Evolutionary conservation across 2,113 vertebrate genomes (phyloP).

Genomic region (Romanogobio albipinnatus): DNA sequence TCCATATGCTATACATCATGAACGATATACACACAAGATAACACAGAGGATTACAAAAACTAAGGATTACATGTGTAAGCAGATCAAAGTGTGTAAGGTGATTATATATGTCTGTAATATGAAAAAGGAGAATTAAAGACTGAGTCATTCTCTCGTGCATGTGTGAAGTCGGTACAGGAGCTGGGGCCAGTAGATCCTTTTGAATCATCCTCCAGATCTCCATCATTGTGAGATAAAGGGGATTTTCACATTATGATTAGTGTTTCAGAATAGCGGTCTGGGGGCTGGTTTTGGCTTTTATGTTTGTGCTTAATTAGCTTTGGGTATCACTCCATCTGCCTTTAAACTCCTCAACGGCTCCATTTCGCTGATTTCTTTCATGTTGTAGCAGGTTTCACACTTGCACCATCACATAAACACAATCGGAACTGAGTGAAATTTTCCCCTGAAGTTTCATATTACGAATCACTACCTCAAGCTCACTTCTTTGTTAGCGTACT

Average conservation of each 20-base stretch:
- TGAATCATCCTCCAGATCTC: constrained; percentile 57
- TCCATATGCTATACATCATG: not conserved
- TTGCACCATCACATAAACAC: constrained; percentile 6
- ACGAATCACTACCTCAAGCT: not conserved
- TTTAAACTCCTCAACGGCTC: not conserved
- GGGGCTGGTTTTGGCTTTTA: constrained; percentile 26
- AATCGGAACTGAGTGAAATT: not conserved
- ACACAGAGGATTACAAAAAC: constrained; percentile 58
- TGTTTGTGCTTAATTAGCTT: constrained; percentile 49
- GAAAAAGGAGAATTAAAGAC: constrained; percentile 55
- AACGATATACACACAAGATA: not conserved
- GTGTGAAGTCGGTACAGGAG: not conserved
- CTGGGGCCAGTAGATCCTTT: constrained; percentile 51
- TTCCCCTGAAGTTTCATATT: constrained; percentile 2
- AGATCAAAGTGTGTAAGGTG: constrained; percentile 61
- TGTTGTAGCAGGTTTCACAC: constrained; percentile 26
- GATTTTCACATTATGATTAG: constrained; percentile 55
- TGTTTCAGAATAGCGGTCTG: constrained; percentile 23
- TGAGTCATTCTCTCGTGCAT: constrained; percentile 18
- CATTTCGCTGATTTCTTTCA: constrained; percentile 20
- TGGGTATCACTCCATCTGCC: constrained; percentile 39
- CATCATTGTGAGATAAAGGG: constrained; percentile 54
- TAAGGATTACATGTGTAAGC: constrained; percentile 65
- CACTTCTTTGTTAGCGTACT: not conserved
- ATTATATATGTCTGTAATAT: constrained; percentile 70